Evolutionary conservation across 92 coral and sea anemone species (phyloP), one percentile per base, ranked within the genome.

Genomic region (Porites cylindrica): DNA sequence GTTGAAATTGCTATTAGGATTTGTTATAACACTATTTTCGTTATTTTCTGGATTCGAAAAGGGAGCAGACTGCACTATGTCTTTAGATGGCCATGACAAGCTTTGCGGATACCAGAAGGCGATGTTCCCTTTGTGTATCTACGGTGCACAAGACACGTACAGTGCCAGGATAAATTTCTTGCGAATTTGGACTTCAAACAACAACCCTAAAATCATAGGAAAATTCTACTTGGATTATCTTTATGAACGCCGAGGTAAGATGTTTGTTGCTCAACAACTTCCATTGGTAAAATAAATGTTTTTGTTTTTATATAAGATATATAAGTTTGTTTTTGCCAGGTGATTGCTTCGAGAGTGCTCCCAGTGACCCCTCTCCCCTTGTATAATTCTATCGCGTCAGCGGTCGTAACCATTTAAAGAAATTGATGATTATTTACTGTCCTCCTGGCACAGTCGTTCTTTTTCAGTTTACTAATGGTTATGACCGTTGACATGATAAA

Each of bases 91-190:
- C 58, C 96, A 94, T 72, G 92, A 94, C 83, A 94, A 94, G 71
- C 70, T 94, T 70, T 94, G 95, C 72, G 98, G 95, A 23, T 92
- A 77, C 84, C 95, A 94, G 77, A 93, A 90, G 81, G 60, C 93
- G 20, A 90, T 84, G 90, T 93, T 93, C 78, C 96, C 94, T 24
- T 84, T 94, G 53, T 89, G 91, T 72, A 88, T 91, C 50, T 91
- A 85, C 79, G 90, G 95, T 21, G 96, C 79, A 50, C 91, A 82
- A 86, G 94, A 85, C 77, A 88, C 93, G 4, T 91, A 61, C 53
- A 85, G 94, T 26, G 85, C 91, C 51, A 69, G 87, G 85, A 88
- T 85, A 11, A 79, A 93, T n/a, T 91, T 91, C 61, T 88, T 93
- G 43, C 71, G 93, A 62, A 85, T 93, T 16, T 93, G 92, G 94